A percentile compares a stretch with the other conserved stretches of the same genome.
Conservation (phyloP, 2,888 invertebrate species). For the Bombylius discolor region DNA sequence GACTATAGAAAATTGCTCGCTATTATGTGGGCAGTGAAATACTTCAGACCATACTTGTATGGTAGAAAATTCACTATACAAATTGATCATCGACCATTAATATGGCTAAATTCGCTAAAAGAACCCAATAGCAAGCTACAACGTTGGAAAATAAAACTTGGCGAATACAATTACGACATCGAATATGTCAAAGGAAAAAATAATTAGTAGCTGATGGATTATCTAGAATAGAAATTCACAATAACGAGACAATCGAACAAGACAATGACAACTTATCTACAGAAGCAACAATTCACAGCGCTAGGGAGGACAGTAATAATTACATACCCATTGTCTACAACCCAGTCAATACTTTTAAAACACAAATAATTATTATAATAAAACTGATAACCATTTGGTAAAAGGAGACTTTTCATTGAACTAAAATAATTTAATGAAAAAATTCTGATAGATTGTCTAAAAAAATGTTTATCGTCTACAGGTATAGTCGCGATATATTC, state of each 20-base stretch:
- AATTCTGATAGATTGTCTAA: background rate
- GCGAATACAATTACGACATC: background rate
- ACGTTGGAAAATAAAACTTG: background rate
- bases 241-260: background rate
- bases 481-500: constrained; percentile 7
- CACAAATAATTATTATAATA: constrained; percentile 8
- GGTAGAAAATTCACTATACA: too few relatives aligned
- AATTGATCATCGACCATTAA: too few relatives aligned
- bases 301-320: background rate
- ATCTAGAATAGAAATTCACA: background rate
- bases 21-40: too few relatives aligned
- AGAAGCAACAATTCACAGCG: constrained; percentile 5
- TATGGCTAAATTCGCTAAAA: too few relatives aligned
- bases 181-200: background rate
- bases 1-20: too few relatives aligned
- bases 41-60: too few relatives aligned
- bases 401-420: constrained; percentile 7
- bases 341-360: constrained; percentile 6
- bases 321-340: constrained; percentile 1
- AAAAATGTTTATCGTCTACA: constrained; percentile 3
- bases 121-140: background rate
- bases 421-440: constrained; percentile 3
- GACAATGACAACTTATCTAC: background rate
- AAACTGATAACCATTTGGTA: background rate
- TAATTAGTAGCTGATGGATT: background rate